phyloP scores from a whole-genome alignment of 2,113 vertebrate species.

The Stegostoma tigrinum region DNA sequence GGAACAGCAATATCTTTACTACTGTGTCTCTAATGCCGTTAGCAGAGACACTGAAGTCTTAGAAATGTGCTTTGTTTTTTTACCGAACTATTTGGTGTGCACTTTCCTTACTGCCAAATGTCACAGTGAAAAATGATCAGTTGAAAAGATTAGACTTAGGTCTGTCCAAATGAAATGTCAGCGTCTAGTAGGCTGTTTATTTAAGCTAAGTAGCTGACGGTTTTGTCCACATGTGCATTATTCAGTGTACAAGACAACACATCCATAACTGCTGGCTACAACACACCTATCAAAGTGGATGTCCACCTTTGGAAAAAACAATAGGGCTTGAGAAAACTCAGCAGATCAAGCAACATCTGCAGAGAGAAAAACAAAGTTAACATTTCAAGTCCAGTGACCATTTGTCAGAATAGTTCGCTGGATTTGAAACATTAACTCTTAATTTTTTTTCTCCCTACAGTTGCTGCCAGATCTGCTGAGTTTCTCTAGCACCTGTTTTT shows the following conservation, averaged over 20 bases:
- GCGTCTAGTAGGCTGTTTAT: not conserved
- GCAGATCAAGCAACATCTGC: too few relatives aligned
- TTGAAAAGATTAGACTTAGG: not conserved
- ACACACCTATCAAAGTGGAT: not conserved
- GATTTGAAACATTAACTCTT: too few relatives aligned
- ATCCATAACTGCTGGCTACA: not conserved
- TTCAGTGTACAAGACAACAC: not conserved
- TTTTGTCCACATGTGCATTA: not conserved
- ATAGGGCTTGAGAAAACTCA: too few relatives aligned
- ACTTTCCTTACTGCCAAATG: not conserved
- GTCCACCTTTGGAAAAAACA: not conserved
- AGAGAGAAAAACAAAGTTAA: too few relatives aligned
- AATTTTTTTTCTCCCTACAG: too few relatives aligned
- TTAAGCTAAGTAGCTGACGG: not conserved
- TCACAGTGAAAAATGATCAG: not conserved
- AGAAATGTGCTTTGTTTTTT: not conserved
- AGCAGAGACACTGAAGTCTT: not conserved
- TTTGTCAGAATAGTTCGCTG: too few relatives aligned
- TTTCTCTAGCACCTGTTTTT: too few relatives aligned
- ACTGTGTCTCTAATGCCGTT: not conserved
- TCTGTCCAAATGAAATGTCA: not conserved
- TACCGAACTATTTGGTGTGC: not conserved
- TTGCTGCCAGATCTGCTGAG: too few relatives aligned
- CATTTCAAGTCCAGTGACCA: too few relatives aligned
- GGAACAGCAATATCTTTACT: too few relatives aligned